A percentile compares a stretch with the other conserved stretches of the same genome.
Conservation (phyloP, 2,113 vertebrate genomes). For the Oxyruncus cristatus region DNA sequence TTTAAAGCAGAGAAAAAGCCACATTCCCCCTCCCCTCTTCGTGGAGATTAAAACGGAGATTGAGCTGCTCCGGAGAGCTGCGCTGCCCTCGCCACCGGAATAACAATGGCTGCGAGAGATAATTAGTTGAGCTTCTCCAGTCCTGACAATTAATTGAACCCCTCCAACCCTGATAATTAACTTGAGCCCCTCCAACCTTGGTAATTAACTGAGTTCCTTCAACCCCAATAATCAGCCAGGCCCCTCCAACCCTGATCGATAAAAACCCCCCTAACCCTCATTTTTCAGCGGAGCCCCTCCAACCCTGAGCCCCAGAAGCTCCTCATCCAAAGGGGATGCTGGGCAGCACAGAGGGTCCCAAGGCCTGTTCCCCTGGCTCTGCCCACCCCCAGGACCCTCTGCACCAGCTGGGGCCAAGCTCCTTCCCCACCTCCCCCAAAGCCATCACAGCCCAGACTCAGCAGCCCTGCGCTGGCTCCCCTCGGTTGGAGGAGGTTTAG, state of each 20-base stretch:
- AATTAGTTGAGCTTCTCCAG: neutral
- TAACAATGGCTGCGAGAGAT: neutral
- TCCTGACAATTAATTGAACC: neutral
- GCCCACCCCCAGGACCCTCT: accelerated
- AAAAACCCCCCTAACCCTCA: neutral
- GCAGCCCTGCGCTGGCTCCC: accelerated
- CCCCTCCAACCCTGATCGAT: neutral
- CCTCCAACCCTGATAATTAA: neutral
- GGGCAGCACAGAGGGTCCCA: neutral
- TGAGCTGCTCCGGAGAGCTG: neutral
- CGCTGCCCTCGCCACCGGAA: neutral
- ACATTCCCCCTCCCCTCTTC: neutral
- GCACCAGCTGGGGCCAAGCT: neutral
- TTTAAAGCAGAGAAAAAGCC: neutral
- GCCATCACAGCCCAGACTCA: neutral
- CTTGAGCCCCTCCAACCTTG: neutral
- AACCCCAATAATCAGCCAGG: neutral
- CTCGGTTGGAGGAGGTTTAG: neutral
- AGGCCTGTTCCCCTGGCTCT: accelerated
- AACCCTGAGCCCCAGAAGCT: neutral
- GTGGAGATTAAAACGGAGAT: neutral
- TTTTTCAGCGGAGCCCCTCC: neutral
- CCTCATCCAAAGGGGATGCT: accelerated
- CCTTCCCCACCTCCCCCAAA: neutral
- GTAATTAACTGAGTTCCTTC: neutral